These are phyloP conservation scores for Neodontobutis hainanensis DNA, from an alignment of 2,113 vertebrate species.

Conservation along the genomic window DNA sequence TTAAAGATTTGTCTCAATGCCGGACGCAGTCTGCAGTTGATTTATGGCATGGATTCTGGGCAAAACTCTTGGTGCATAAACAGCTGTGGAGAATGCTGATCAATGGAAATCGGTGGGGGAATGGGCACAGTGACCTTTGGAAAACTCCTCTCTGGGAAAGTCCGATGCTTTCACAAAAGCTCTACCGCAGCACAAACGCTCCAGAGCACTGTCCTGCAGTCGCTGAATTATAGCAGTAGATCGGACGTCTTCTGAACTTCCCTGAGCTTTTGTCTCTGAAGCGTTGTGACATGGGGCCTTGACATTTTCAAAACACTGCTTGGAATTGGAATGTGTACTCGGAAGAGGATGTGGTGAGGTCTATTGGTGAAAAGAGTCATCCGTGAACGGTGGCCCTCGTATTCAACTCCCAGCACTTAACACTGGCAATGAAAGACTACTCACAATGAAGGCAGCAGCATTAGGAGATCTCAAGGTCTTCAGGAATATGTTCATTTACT, in stretches of 20 bases:
- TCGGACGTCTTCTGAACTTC: constrained; percentile 40
- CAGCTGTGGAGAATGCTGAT: constrained; percentile 58
- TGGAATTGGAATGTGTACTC: constrained; percentile 36
- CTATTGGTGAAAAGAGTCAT: constrained; percentile 33
- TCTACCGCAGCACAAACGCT: constrained; percentile 53
- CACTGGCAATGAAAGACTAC: constrained; percentile 45
- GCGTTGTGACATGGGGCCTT: constrained; percentile 32
- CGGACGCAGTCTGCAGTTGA: constrained; percentile 57
- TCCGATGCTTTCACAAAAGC: constrained; percentile 38
- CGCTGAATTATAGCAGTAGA: constrained; percentile 49
- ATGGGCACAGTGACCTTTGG: constrained; percentile 69
- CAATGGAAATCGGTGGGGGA: constrained; percentile 70
- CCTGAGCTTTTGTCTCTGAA: constrained; percentile 48
- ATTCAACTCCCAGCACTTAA: constrained; percentile 56
- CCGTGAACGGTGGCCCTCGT: constrained; percentile 56
- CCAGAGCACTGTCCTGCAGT: constrained; percentile 22
- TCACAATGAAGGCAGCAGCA: constrained; percentile 28
- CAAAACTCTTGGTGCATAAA: constrained; percentile 60
- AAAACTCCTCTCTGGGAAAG: constrained; percentile 60
- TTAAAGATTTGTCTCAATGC: constrained; percentile 34
- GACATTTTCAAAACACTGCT: constrained; percentile 52
- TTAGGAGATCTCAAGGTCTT: constrained; percentile 40
- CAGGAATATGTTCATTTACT: constrained; percentile 10
- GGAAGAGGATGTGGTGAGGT: constrained; percentile 32
- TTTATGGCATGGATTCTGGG: constrained; percentile 63